These are phyloP conservation scores for Hirtodrosophila trivittata DNA, from an alignment of 2,888 invertebrate species.

Conservation along the genomic window DNA sequence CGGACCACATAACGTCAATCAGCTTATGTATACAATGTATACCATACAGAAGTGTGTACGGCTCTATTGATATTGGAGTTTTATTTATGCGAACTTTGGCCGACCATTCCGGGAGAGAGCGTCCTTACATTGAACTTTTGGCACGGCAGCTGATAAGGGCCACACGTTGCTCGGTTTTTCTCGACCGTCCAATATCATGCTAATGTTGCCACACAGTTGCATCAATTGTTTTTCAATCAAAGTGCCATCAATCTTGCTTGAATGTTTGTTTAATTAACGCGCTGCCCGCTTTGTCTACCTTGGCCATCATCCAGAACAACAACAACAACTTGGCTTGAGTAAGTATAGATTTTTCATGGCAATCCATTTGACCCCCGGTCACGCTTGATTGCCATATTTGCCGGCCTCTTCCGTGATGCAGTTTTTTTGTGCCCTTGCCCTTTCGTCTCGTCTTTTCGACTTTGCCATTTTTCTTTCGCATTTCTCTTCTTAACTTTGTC, in stretches of 20 bases:
- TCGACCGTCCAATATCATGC: constrained; percentile 72
- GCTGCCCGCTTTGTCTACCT: constrained; percentile 62
- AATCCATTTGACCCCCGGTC: constrained; percentile 68
- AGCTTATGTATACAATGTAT: constrained; percentile 56
- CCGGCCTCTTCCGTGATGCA: constrained; percentile 40
- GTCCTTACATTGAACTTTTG: constrained; percentile 63
- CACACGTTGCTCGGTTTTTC: constrained; percentile 40
- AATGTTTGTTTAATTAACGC: constrained; percentile 77
- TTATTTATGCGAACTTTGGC: constrained; percentile 70
- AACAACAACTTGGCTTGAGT: constrained; percentile 38
- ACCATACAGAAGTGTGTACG: constrained; percentile 21
- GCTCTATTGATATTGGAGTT: constrained; percentile 64
- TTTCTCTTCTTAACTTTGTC: constrained; percentile 75
- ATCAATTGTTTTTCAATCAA: constrained; percentile 84
- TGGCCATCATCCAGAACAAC: constrained; percentile 20
- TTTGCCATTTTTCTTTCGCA: constrained; percentile 73
- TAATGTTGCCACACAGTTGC: constrained; percentile 77
- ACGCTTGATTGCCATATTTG: constrained; percentile 65
- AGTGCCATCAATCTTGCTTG: constrained; percentile 81
- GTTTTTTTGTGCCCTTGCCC: constrained; percentile 26
- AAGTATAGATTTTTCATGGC: constrained; percentile 51
- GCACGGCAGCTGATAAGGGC: constrained; percentile 65
- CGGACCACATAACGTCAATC: constrained; percentile 55
- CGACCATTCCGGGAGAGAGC: constrained; percentile 6
- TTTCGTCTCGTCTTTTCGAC: constrained; percentile 13